Evolutionary conservation across 2,113 vertebrate species (phyloP), one percentile per base, ranked within the genome.

Genomic region (Anser cygnoides): DNA sequence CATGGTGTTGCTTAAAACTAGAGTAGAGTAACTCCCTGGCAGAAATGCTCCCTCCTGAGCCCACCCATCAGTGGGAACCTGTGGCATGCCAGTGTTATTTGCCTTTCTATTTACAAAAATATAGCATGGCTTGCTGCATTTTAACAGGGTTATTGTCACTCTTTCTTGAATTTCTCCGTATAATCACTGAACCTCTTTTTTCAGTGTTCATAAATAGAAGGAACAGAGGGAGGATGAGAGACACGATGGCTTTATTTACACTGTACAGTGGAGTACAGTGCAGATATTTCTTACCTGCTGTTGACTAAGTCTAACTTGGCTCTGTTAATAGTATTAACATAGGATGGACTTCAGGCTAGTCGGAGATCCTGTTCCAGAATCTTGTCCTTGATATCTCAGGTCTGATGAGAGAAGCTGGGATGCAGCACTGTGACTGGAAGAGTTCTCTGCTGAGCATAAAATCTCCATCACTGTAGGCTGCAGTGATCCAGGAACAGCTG

Each of bases 401-500:
- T 10, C 26, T 43, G 19, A 18, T 44, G 67, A 16, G 31, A 54
- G 44, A 12, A 13, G 46, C 15, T 54, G 49, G 22, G 13, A 39
- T 89, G 67, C 22, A 76, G 54, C 25, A 22, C 16, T 52, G 33
- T 28, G 37, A 5, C 3, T 50, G 21, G 46, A 37, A 35, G 37
- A 67, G 59, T 7, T 33, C 33, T 20, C 50, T 63, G 20, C 35
- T 35, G 52, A 58, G 49, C 2, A 16, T 11, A 22, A 43, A 15
- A 22, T 52, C 25, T 76, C 49, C 17, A 46, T 15, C 54, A 2
- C 29, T 11, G 9, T 13, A 3, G 2, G 39, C 33, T 58, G 54
- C 39, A 46, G 37, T 0, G 2, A 52, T 10, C 29, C 57, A 23
- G 70, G 13, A 21, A 18, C 41, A 74, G 49, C 2, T 0, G 1